Evolutionary conservation across 2,797 vertebrate genomes (phyloP), one percentile per base, ranked within the genome.

Genomic region (Austrolebias charrua): DNA sequence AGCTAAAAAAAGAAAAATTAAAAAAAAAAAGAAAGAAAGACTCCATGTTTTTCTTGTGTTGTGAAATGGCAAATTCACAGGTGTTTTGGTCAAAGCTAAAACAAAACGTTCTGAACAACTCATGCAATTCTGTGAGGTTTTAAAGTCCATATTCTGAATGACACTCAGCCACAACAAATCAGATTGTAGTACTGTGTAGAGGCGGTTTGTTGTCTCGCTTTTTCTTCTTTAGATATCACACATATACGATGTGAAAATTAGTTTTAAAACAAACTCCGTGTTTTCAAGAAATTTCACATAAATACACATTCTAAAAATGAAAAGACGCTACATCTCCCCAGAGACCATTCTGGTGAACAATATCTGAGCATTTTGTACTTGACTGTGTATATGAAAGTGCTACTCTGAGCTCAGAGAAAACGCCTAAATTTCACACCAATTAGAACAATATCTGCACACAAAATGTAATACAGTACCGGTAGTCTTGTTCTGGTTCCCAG

Each of bases 371-470:
- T 1, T 56, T 45, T 56, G 58, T 14, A 28, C 66, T 62, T 24
- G 52, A 52, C 33, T 79, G 63, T 56, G 60, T 56, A 58, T 64
- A 43, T 44, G 28, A 61, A 55, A 55, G 59, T 43, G 73, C 60
- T 15, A 49, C 19, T 43, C 50, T 62, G 47, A 46, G 60, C 80
- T 63, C 45, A 2, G 67, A 76, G 71, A 75, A 61, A 64, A 46
- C 14, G 14, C 60, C 51, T 43, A 35, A 55, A 61, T 82, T 87
- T 88, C 82, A 87, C 77, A 84, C 78, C 77, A 85, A 86, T 90
- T 86, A 88, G 61, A 82, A 60, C 73, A 64, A 64, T 56, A 42
- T 55, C 40, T 38, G 24, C 51, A 48, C 60, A 66, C 40, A 54
- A 66, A 78, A 75, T 24, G 33, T 8, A 35, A 35, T 8, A 24